These are phyloP conservation scores for Atta texana DNA, from an alignment of 1,140 invertebrate species.

Conservation along the genomic window DNA sequence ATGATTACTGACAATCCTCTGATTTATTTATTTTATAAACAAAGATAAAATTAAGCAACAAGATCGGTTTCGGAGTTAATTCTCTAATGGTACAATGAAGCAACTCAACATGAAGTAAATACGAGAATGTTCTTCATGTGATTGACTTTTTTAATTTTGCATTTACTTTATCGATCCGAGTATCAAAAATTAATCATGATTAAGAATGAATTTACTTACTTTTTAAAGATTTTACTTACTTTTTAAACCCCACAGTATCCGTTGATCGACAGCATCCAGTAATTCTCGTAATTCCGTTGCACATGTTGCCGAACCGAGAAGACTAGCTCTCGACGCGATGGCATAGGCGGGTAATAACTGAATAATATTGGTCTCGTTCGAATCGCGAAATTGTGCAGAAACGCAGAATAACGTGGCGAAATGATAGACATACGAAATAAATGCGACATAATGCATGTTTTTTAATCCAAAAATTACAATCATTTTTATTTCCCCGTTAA, in stretches of 20 bases:
- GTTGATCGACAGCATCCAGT: slow-evolving; percentile 74
- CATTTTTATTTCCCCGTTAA: neutral
- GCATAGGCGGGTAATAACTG: slow-evolving; percentile 78
- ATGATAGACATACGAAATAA: neutral
- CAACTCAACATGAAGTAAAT: neutral
- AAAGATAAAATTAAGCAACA: too few species aligned
- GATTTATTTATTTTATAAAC: too few species aligned
- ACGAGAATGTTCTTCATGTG: neutral
- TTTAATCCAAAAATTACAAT: neutral
- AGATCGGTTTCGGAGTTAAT: neutral
- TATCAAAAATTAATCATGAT: neutral
- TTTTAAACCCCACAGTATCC: slow-evolving; percentile 79
- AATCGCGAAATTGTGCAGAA: neutral
- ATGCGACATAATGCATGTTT: slow-evolving; percentile 16
- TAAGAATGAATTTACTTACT: slow-evolving; percentile 73
- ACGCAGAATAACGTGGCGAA: neutral
- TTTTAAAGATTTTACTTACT: slow-evolving; percentile 79
- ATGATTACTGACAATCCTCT: too few species aligned
- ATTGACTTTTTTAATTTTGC: neutral
- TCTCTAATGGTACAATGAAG: neutral
- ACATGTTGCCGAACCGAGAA: slow-evolving; percentile 75
- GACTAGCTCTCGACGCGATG: slow-evolving; percentile 61
- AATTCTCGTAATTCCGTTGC: slow-evolving; percentile 74
- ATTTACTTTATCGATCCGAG: neutral
- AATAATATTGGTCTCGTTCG: neutral